These are phyloP conservation scores for Epinephelus awoara DNA, from an alignment of 2,797 vertebrate species.

Conservation along the genomic window DNA sequence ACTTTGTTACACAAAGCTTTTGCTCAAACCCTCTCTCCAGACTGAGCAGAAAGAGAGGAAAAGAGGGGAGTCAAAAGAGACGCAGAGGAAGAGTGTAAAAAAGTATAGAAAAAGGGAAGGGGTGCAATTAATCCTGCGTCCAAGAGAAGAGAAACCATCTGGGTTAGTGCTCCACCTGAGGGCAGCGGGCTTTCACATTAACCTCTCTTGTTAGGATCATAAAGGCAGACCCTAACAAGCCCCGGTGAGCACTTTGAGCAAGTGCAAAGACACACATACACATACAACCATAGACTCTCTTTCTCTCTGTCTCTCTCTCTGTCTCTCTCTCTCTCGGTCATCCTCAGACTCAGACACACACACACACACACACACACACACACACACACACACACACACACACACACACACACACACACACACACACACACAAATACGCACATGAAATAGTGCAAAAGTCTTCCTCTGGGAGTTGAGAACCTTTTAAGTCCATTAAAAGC, in stretches of 20 bases:
- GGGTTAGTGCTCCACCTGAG: slow-evolving; percentile 77
- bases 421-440: slow-evolving; percentile 47
- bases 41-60: slow-evolving; percentile 37
- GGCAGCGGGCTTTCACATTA: slow-evolving; percentile 78
- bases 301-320: slow-evolving; percentile 12
- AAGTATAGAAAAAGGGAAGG: slow-evolving; percentile 35
- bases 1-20: slow-evolving; percentile 62
- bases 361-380: slow-evolving; percentile 6
- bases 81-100: slow-evolving; percentile 41
- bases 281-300: slow-evolving; percentile 40
- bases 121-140: slow-evolving; percentile 71
- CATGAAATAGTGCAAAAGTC: slow-evolving; percentile 64
- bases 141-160: slow-evolving; percentile 78
- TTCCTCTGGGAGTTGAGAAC: slow-evolving; percentile 76
- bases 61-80: slow-evolving; percentile 28
- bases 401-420: slow-evolving; percentile 7
- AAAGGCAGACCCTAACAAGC: slow-evolving; percentile 79
- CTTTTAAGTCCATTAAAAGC: slow-evolving; percentile 83
- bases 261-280: slow-evolving; percentile 67
- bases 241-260: slow-evolving; percentile 68
- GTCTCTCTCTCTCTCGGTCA: slow-evolving; percentile 12
- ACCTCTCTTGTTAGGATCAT: slow-evolving; percentile 79
- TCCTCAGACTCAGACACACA: slow-evolving; percentile 15
- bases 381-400: slow-evolving; percentile 1
- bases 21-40: slow-evolving; percentile 44